Evolutionary conservation across 2,888 invertebrate genomes (phyloP), one percentile per base, ranked within the genome.

Genomic region (Clistopyga incitator): DNA sequence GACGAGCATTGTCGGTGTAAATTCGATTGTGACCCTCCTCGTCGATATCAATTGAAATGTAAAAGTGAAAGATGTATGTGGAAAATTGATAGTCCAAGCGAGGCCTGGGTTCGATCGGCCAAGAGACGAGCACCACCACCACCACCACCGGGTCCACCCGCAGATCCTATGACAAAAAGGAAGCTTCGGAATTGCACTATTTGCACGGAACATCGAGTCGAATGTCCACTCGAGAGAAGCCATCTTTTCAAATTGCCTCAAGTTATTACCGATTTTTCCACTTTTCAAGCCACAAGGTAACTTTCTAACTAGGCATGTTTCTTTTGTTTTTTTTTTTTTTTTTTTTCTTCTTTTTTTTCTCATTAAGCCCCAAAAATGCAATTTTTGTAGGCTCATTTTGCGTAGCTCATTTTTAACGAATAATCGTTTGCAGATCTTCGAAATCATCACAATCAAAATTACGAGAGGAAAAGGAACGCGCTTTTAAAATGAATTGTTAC

Each of bases 401-500:
- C 4, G 29, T 29, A 29, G 29, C 29, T 29, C 2, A 29, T 29
- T 3, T 29, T 29, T 29, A 29, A 29, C 29, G 29, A n/a, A 61
- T 61, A 3, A 34, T 8, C 0, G 52, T 42, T 20, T 13, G 47
- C 45, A 88, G 88, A 72, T n/a, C 72, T 10, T 54, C 65, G 3
- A 86, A 84, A 67, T 25, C 65, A 6, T 68, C 81, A 20, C 59
- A 78, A 3, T 79, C 77, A 23, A 87, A 85, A 77, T 76, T 82
- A 47, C 77, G 86, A 76, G 70, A 77, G 38, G 83, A 87, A n/a
- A 87, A 87, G 29, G 87, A 90, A 25, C n/a, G 70, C 4, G 75
- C 78, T 4, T 87, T 88, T 64, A 76, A 84, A 25, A 85, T 95
- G 92, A 94, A 95, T 92, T 95, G 95, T 72, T 97, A 96, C 88